A percentile compares a stretch with the other conserved stretches of the same genome.
Conservation (phyloP, 2,888 invertebrate species). For the Hyles lineata region DNA sequence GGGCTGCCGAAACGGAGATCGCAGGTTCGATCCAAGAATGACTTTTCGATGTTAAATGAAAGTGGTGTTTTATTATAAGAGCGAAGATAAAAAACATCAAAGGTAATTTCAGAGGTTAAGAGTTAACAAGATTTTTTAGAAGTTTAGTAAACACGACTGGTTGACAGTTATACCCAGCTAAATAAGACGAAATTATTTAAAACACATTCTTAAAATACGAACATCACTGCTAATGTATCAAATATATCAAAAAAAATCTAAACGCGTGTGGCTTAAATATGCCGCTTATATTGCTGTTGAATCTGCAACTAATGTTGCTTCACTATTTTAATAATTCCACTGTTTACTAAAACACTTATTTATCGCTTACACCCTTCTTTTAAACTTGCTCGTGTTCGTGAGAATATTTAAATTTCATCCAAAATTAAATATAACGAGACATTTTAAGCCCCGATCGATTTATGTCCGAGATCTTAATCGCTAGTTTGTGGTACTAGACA, state of each 20-base stretch:
- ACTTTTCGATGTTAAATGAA: too few species aligned
- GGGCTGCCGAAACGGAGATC: too few species aligned
- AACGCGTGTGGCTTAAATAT: background rate
- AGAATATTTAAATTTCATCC: slow-evolving; percentile 52
- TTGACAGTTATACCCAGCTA: too few species aligned
- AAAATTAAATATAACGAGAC: slow-evolving; percentile 11
- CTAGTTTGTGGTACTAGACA: background rate
- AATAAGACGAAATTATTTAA: too few species aligned
- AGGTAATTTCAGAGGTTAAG: too few species aligned
- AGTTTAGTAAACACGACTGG: too few species aligned
- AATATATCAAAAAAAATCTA: background rate
- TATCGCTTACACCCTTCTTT: slow-evolving; percentile 1
- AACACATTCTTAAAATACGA: too few species aligned
- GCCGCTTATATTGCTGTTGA: background rate
- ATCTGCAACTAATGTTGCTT: background rate
- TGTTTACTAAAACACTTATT: background rate
- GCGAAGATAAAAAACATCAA: too few species aligned
- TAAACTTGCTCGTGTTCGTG: slow-evolving; percentile 57
- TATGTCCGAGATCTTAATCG: slow-evolving; percentile 1
- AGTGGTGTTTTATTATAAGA: too few species aligned
- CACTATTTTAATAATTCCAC: background rate
- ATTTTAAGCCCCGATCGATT: slow-evolving; percentile 6
- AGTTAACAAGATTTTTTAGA: too few species aligned
- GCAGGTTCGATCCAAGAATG: too few species aligned
- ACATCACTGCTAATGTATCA: too few species aligned